Conservation (phyloP, 2,888 invertebrate genomes). For the Nyleta sp. region DNA sequence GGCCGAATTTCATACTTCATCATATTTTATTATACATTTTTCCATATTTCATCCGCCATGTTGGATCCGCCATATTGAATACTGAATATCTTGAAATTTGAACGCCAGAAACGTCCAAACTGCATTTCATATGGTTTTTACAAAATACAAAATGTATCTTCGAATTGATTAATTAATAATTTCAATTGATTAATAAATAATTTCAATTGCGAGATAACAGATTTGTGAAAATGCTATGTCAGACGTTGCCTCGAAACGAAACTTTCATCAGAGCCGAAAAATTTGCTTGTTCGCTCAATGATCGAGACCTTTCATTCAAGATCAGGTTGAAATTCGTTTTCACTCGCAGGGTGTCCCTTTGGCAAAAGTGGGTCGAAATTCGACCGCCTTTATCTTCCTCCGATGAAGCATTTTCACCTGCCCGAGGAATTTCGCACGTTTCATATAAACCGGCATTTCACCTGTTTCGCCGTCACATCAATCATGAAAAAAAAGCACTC, state of each 20-base stretch:
- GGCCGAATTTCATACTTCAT: too few species aligned
- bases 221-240: too few species aligned
- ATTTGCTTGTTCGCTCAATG: constrained; percentile 31
- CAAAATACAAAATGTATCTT: too few species aligned
- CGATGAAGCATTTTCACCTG: constrained; percentile 39
- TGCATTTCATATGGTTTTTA: too few species aligned
- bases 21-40: too few species aligned
- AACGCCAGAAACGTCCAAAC: too few species aligned
- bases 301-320: constrained; percentile 40
- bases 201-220: neutral
- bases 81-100: too few species aligned
- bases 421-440: constrained; percentile 19
- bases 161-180: too few species aligned
- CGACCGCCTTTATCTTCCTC: constrained; percentile 36
- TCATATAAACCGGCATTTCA: constrained; percentile 19
- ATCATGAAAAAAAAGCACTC: constrained; percentile 10
- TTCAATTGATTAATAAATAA: too few species aligned
- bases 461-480: constrained; percentile 15
- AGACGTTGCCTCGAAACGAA: neutral
- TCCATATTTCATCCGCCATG: too few species aligned
- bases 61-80: too few species aligned
- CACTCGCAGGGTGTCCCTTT: constrained; percentile 41
- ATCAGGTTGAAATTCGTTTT: constrained; percentile 55
- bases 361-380: constrained; percentile 64
- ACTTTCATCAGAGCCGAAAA: constrained; percentile 36